Evolutionary conservation across 2,888 invertebrate genomes (phyloP), one percentile per base, ranked within the genome.

Genomic region (Melieria omissa): DNA sequence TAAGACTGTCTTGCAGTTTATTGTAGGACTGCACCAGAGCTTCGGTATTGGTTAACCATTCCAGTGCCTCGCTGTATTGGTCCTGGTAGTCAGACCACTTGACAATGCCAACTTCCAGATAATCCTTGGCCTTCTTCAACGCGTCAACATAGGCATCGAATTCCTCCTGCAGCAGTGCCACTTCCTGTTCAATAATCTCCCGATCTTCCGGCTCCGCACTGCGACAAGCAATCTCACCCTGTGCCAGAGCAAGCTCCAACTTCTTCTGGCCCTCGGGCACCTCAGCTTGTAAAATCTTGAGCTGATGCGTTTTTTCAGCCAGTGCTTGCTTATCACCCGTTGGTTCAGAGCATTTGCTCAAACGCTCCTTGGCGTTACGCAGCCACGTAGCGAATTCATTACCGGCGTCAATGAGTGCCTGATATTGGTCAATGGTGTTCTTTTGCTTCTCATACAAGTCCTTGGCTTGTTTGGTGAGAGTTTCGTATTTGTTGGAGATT

Each of bases 31-130:
- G 95, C n/a, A 98, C 94, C 78, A 95, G 87, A 76, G 91, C 91
- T 86, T 98, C 97, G 77, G 96, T 96, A 89, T 94, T 93, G 46
- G 91, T 93, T 81, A 98, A 88, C 96, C 96, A 97, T 82, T 95
- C 94, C 79, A 93, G 89, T 75, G 96, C 95, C 87, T 96, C 95
- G 81, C 93, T 92, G 85, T 95, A 95, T 82, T 95, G 95, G 86
- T 96, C 95, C 88, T 96, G 96, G 84, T 96, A 97, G 86, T 96
- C 96, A 0, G 95, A 95, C 96, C 96, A 96, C 85, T 95, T 95
- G 0, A 95, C 95, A 82, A 96, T 94, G 80, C 95, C 96, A 75
- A 93, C 91, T 88, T 97, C 96, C 64, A 97, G 89, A 55, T 94
- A 88, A 76, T 91, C 90, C 88, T 95, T 96, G 3, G 94, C 93